These are phyloP conservation scores for Phalera bucephala DNA, from an alignment of 2,888 invertebrate species.

Conservation along the genomic window DNA sequence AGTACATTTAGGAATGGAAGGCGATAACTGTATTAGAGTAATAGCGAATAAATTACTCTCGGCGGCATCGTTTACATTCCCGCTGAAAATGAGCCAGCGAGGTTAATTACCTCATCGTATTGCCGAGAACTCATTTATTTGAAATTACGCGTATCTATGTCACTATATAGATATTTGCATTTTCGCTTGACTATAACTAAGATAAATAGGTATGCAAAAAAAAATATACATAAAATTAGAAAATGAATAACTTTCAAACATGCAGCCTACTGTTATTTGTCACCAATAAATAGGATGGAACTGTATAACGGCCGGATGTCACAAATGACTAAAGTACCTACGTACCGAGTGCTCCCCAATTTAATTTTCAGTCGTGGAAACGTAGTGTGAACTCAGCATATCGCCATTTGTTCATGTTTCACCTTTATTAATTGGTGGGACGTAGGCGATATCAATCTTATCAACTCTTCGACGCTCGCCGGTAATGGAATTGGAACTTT, in stretches of 20 bases:
- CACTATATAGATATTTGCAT: no score
- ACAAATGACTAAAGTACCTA: no score
- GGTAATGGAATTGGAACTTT: constrained; percentile 17
- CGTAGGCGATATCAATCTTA: constrained; percentile 16
- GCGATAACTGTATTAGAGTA: not conserved
- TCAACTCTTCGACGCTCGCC: constrained; percentile 16
- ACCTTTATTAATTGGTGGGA: constrained; percentile 15
- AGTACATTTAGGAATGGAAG: not conserved
- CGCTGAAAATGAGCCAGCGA: constrained; percentile 17
- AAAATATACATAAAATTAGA: no score
- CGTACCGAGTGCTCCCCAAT: not conserved
- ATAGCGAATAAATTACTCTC: not conserved
- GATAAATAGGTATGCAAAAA: no score
- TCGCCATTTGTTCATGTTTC: constrained; percentile 12
- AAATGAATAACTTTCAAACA: no score
- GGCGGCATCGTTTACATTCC: constrained; percentile 6
- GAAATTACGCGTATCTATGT: no score
- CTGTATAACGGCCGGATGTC: no score
- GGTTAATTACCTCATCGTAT: constrained; percentile 27
- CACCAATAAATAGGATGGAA: constrained; percentile 1
- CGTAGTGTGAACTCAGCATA: constrained; percentile 1
- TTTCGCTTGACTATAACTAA: no score
- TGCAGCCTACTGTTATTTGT: not conserved
- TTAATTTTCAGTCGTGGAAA: constrained; percentile 3
- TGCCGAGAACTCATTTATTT: constrained; percentile 16